phyloP scores from a whole-genome alignment of 2,888 invertebrate species.

The Morinoia aosen region DNA sequence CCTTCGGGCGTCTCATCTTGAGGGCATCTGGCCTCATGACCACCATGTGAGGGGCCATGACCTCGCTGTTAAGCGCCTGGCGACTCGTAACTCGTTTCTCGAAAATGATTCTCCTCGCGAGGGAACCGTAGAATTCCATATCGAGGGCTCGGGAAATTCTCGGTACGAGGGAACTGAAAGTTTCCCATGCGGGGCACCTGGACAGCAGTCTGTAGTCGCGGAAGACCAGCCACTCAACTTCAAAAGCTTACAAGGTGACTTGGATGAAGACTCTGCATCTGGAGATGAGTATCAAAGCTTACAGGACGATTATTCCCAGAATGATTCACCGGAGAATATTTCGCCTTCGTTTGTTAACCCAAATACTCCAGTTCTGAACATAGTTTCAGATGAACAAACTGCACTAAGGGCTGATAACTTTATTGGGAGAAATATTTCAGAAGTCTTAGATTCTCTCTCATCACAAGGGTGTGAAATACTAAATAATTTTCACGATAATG shows the following conservation, averaged over 20 bases:
- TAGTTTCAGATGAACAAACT: not conserved
- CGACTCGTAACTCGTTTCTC: not conserved
- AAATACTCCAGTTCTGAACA: not conserved
- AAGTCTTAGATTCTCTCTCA: not conserved
- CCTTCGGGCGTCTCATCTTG: not conserved
- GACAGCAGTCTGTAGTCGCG: not conserved
- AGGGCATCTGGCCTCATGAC: not conserved
- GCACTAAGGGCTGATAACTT: not conserved
- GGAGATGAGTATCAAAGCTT: not conserved
- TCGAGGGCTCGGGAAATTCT: not conserved
- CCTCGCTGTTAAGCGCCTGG: no score
- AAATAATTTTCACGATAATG: not conserved
- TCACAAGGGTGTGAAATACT: not conserved
- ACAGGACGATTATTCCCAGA: not conserved
- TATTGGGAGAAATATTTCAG: not conserved
- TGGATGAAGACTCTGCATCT: not conserved
- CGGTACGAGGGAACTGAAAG: not conserved
- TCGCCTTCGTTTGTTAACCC: not conserved
- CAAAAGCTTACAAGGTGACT: not conserved
- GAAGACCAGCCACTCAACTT: not conserved
- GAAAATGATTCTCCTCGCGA: not conserved
- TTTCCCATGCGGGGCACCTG: not conserved
- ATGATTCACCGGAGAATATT: not conserved
- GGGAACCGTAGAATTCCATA: not conserved
- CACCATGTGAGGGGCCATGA: no score